Evolutionary conservation across 2,797 vertebrate genomes (phyloP), one percentile per base, ranked within the genome.

Genomic region (Choloepus didactylus): DNA sequence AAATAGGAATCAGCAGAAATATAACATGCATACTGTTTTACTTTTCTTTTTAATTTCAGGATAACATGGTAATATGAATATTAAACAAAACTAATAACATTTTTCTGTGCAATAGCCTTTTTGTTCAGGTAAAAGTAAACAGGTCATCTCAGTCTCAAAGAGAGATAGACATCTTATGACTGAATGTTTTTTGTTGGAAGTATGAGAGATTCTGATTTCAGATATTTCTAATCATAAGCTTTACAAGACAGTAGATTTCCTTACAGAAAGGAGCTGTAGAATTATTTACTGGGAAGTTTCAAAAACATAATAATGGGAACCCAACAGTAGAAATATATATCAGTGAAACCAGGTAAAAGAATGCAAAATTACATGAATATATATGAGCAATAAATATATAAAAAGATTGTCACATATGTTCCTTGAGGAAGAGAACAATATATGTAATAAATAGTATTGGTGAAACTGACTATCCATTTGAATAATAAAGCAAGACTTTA

Each of bases 111-210:
- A 72, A 56, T 79, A n/a, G 3, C 15, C 12, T 75, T 89, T 95
- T 87, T 73, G 23, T 51, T 93, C 23, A 79, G n/a, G 35, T 86
- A 29, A 87, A 86, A 44, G 19, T 89, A 89, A 89, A 75, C 9
- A 83, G 56, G 66, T 86, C 89, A 69, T 35, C 35, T 59, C 12
- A 79, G 51, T 4, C 87, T 76, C 21, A 29, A 87, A 90, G 9
- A 27, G 15, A 56, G 14, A 75, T 7, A 76, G 0, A 1, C 44
- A 67, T n/a, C 73, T 85, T 92, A 81, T 14, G 76, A 64, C 9
- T 35, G 21, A 92, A 87, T 80, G 38, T 88, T 81, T 82, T 88
- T 10, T 9, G 27, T 49, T 84, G 9, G 7, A 96, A 93, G 6
- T 19, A 4, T 81, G n/a, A 66, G 1, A 25, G 4, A 88, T 88